Evolutionary conservation across 2,888 invertebrate genomes (phyloP).

Genomic region (Diaperis boleti): DNA sequence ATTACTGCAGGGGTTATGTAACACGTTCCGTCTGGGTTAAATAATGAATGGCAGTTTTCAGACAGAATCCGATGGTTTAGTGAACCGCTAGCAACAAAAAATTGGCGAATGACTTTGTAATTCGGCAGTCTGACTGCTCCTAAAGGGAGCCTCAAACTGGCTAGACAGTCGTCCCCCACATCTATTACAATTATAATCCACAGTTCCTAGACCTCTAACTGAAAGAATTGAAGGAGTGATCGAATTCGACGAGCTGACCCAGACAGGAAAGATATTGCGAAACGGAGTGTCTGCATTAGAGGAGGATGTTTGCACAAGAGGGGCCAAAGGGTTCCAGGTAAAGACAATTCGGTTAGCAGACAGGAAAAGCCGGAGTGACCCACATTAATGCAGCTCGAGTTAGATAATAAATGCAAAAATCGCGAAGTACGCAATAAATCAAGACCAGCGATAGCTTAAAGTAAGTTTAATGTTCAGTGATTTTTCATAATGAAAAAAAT

Average conservation of each 20-base stretch:
- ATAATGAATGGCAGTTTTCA: conserved; percentile 46
- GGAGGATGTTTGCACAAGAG: conserved; percentile 10
- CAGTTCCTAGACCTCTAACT: conserved; percentile 59
- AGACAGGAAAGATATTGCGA: conserved; percentile 21
- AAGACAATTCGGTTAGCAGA: conserved; percentile 1
- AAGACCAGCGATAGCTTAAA: conserved; percentile 34
- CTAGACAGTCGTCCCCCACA: conserved; percentile 58
- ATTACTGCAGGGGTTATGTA: conserved; percentile 27
- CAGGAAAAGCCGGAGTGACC: conserved; percentile 22
- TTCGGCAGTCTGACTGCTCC: conserved; percentile 59
- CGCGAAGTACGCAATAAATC: conserved; percentile 27
- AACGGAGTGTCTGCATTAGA: background rate
- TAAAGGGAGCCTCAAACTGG: conserved; percentile 57
- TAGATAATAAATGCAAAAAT: conserved; percentile 28
- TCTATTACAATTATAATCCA: conserved; percentile 60
- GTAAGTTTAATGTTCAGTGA: conserved; percentile 40
- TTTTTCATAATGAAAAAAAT: conserved; percentile 40
- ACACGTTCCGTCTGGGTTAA: conserved; percentile 36
- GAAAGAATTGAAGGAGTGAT: conserved; percentile 41
- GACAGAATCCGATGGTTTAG: conserved; percentile 57
- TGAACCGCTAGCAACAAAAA: conserved; percentile 58
- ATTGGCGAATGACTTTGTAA: conserved; percentile 61
- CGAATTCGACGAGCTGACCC: conserved; percentile 47
- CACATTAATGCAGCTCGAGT: conserved; percentile 20
- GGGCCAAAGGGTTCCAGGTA: background rate